phyloP scores from a whole-genome alignment of 2,113 vertebrate genomes.

The Aramus guarauna region DNA sequence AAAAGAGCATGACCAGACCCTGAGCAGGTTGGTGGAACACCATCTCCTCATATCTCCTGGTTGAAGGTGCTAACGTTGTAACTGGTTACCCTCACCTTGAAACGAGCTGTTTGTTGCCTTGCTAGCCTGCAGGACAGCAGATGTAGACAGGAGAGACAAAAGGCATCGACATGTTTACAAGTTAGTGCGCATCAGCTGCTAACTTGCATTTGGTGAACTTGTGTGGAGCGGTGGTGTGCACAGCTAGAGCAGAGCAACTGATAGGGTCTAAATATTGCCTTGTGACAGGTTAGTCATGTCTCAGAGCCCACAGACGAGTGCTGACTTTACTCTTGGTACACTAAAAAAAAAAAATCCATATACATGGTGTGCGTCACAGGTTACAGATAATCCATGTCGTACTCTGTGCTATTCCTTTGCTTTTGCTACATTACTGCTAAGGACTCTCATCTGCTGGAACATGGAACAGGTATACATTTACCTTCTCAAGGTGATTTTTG shows the following conservation, averaged over 20 bases:
- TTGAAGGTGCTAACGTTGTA: background rate
- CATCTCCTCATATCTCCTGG: background rate
- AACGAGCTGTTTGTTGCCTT: background rate
- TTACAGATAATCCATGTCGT: background rate
- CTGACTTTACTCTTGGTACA: background rate
- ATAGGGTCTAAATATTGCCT: background rate
- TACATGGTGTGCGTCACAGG: background rate
- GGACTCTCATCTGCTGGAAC: background rate
- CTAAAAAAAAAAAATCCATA: background rate
- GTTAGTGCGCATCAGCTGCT: background rate
- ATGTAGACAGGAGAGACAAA: background rate
- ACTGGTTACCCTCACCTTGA: background rate
- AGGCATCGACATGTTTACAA: background rate
- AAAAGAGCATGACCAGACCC: background rate
- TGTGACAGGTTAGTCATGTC: background rate
- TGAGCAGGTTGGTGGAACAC: background rate
- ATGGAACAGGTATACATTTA: background rate
- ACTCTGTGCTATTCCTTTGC: background rate
- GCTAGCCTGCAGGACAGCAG: background rate
- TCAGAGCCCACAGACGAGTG: background rate
- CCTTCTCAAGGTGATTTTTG: background rate
- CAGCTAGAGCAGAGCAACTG: background rate
- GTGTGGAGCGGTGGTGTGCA: background rate
- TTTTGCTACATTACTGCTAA: background rate
- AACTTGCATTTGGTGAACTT: background rate